A percentile compares a stretch with the other conserved stretches of the same genome.
Conservation (phyloP, 2,113 vertebrate genomes). For the Paralichthys olivaceus region DNA sequence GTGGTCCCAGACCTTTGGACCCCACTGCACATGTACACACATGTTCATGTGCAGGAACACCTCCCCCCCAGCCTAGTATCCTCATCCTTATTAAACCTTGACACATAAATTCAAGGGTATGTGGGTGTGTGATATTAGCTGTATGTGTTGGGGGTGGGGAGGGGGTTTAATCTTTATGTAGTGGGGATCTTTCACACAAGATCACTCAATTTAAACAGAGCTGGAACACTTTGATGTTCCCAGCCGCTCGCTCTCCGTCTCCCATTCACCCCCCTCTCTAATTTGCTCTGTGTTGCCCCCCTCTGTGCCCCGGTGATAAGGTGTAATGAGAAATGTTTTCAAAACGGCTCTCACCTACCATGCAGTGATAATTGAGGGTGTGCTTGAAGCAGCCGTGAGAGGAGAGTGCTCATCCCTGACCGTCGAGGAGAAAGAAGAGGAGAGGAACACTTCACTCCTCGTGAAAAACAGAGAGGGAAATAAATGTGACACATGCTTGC, state of each 20-base stretch:
- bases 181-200: conserved; percentile 75
- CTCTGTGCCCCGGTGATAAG: conserved; percentile 72
- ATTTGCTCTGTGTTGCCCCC: conserved; percentile 71
- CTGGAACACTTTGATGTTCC: conserved; percentile 74
- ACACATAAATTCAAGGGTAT: conserved; percentile 71
- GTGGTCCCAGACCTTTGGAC: not conserved
- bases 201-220: conserved; percentile 78
- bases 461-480: conserved; percentile 9
- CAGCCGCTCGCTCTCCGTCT: conserved; percentile 40
- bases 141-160: conserved; percentile 27
- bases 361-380: conserved; percentile 58
- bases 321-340: conserved; percentile 80
- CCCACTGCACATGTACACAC: conserved; percentile 6
- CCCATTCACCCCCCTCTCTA: conserved; percentile 56
- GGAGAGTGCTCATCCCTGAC: conserved; percentile 42
- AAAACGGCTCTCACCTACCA: conserved; percentile 69
- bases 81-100: conserved; percentile 74
- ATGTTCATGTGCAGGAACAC: conserved; percentile 16
- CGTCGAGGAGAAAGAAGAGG: conserved; percentile 18
- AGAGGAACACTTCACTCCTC: conserved; percentile 9
- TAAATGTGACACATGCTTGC: conserved; percentile 5
- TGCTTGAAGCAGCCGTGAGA: conserved; percentile 34
- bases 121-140: conserved; percentile 69
- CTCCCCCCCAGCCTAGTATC: conserved; percentile 35
- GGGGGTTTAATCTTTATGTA: conserved; percentile 76